Base-by-base conservation (phyloP, 1,140 invertebrate genomes). In the Papilio polyxenes region DNA sequence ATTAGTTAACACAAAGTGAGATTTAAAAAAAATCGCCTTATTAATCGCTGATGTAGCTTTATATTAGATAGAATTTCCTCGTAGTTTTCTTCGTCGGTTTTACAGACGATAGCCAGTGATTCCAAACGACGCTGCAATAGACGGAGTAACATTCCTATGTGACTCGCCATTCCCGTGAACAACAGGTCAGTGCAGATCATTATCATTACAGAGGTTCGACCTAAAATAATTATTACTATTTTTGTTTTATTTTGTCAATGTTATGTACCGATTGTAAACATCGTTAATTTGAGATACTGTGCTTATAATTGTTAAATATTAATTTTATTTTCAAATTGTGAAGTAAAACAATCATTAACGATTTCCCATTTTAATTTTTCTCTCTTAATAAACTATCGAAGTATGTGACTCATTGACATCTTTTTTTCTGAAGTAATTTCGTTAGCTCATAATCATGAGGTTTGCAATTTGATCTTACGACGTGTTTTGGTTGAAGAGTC, bases 141-240 rank as follows among this genome's bases (percentile, higher is more conserved):
- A 20, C 87, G 84, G 59, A 94, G 83, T 62, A 94, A 78, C 23
- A 94, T 80, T 11, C 88, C 86, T 78, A 94, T 93, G 84, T 94
- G 92, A 80, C 91, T 93, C 7, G 92, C 91, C 91, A 94, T 91
- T 15, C 89, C 90, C 7, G 91, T 91, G 82, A 94, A 93, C 37
- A 94, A 82, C 69, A 94, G 86, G 80, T 94, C 93, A 1, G 92
- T 92, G 37, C 87, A 86, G 6, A 94, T 86, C 92, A 93, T 94
- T 82, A 91, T 91, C 91, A 89, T 93, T 3, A 93, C 92, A 81
- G 91, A 92, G 9, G 90, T 91, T 82, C 92, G 88, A 80, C 93
- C 93, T 94, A 65, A 53, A 85, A 85, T 77, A n/a, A 72, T 72
- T 37, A 15, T 37, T 65, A 65, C 11, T 31, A 65, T 17, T 11